Conservation (phyloP, 2,797 vertebrate species). For the Merluccius polli region DNA sequence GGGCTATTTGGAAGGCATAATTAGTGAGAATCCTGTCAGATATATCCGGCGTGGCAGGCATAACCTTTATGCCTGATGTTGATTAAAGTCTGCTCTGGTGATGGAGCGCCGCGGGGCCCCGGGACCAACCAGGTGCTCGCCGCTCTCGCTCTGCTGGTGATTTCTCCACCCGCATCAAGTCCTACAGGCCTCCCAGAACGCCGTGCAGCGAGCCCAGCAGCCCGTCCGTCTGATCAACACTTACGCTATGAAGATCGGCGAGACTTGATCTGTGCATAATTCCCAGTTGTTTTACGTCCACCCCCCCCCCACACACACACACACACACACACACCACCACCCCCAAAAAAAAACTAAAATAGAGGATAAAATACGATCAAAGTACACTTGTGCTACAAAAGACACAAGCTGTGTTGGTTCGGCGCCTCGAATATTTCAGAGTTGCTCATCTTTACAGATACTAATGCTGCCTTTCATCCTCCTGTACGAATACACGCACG, state of each 20-base stretch:
- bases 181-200: neutral
- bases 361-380: neutral
- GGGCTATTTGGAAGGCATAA: conserved; percentile 18
- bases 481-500: neutral
- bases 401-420: neutral
- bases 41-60: conserved; percentile 31
- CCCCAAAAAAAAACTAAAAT: too few relatives aligned
- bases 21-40: conserved; percentile 42
- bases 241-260: neutral
- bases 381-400: neutral
- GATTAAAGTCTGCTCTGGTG: conserved; percentile 38
- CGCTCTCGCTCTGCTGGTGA: neutral
- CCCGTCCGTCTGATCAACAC: neutral
- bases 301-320: too few relatives aligned
- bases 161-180: neutral
- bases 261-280: neutral
- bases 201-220: neutral
- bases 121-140: neutral
- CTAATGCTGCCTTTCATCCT: neutral
- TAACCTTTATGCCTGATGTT: conserved; percentile 43
- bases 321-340: too few relatives aligned
- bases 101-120: neutral
- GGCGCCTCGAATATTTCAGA: neutral
- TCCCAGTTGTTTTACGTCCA: too few relatives aligned
- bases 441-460: neutral